Evolutionary conservation across 2,797 vertebrate genomes (phyloP).

Genomic region (Lacerta bilineata): DNA sequence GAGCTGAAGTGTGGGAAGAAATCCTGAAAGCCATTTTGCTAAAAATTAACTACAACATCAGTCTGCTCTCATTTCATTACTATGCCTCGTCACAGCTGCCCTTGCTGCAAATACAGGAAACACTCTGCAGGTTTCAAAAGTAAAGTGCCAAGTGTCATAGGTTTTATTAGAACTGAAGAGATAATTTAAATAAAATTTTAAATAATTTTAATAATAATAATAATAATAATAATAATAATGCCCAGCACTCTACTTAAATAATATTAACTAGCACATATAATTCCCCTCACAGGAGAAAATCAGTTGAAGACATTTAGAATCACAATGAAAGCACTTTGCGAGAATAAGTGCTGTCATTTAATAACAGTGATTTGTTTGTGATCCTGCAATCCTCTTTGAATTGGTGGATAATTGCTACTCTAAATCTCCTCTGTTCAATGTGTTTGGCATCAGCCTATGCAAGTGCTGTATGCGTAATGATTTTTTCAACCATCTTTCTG

Average conservation of each 20-base stretch:
- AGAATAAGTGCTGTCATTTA: constrained; percentile 56
- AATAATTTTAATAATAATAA: background rate
- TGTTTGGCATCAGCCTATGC: constrained; percentile 36
- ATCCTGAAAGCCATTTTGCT: constrained; percentile 27
- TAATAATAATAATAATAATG: background rate
- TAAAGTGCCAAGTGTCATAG: background rate
- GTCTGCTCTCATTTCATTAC: background rate
- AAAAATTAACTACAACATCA: background rate
- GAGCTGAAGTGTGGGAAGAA: constrained; percentile 35
- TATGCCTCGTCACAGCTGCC: background rate
- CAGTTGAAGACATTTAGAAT: constrained; percentile 45
- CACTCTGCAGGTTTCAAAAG: background rate
- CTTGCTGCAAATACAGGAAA: constrained; percentile 6
- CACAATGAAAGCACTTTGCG: constrained; percentile 10
- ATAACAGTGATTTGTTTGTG: constrained; percentile 68
- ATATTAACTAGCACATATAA: background rate
- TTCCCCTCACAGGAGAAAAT: background rate
- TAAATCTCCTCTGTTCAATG: constrained; percentile 49
- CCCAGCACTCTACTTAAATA: background rate
- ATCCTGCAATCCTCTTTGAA: constrained; percentile 61
- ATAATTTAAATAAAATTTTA: background rate
- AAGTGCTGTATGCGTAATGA: background rate
- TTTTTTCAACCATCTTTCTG: constrained; percentile 29
- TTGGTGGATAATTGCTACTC: constrained; percentile 59
- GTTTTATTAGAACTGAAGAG: background rate